Evolutionary conservation across 2,797 vertebrate species (phyloP), one percentile per base, ranked within the genome.

Genomic region (Galagoides demidoff): DNA sequence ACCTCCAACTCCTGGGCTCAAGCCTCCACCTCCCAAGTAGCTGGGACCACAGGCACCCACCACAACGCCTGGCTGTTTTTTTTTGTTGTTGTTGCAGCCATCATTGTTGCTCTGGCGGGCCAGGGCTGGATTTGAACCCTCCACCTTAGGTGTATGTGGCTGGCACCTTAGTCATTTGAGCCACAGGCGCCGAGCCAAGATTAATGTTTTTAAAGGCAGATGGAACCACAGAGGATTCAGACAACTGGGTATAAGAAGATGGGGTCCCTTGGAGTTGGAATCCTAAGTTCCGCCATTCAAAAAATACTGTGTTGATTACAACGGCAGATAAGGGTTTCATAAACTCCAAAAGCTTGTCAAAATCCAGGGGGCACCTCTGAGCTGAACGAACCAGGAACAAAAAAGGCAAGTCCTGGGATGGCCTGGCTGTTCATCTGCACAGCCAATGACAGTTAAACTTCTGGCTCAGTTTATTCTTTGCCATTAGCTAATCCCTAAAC

Each of bases 251-350:
- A 31, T 31, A 1, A 34, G 74, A 88, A 77, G 43, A 43, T 1
- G 0, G 0, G 0, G 73, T 29, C 31, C 16, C 31, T 0, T 19
- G 27, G 25, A 73, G 57, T 0, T 5, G 19, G 25, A 52, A 79
- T 52, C 23, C 0, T 14, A n/a, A 70, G 83, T 88, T 23, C 74
- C 0, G 2, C 43, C 11, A 1, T 11, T 39, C 34, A 74, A 45
- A 61, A 4, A 66, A 27, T 0, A 0, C 0, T 0, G 61, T 23
- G 17, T 2, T 2, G 29, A 23, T 25, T 27, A 63, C 57, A 66
- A 57, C 5, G n/a, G 64, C 93, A 88, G 20, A 45, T 2, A 10
- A 0, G 1, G 39, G 29, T 78, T 49, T n/a, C 49, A 12, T 11
- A 82, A 64, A 29, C n/a, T 61, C 13, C 16, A 43, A 43, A 93